Conservation (phyloP, 2,888 invertebrate genomes). For the Heliconius erato region DNA sequence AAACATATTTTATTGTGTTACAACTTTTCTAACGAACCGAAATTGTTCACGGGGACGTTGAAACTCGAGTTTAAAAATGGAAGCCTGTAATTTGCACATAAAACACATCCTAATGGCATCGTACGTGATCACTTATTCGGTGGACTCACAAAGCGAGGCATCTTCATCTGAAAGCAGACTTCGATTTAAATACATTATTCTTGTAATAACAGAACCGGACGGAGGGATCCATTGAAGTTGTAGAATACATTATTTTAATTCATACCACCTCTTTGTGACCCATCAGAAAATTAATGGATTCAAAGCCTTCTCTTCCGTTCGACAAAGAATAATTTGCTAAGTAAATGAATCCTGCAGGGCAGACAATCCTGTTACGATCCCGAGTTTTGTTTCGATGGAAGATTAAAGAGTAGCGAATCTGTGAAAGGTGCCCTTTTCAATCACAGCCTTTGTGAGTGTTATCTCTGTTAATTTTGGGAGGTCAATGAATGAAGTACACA, state of each 20-base stretch:
- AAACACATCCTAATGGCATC: conserved; percentile 83
- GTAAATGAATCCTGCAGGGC: conserved; percentile 79
- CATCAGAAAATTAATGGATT: conserved; percentile 85
- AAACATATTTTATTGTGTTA: conserved; percentile 53
- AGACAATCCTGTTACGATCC: conserved; percentile 83
- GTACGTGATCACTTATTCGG: conserved; percentile 85
- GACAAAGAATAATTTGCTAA: conserved; percentile 86
- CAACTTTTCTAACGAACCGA: conserved; percentile 81
- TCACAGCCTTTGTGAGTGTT: conserved; percentile 75
- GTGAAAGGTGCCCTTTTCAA: conserved; percentile 78
- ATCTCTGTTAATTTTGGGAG: conserved; percentile 82
- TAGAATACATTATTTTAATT: conserved; percentile 86
- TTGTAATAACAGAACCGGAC: conserved; percentile 84
- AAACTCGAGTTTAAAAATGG: conserved; percentile 81
- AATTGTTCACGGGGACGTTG: conserved; percentile 71
- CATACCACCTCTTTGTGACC: conserved; percentile 85
- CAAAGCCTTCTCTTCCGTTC: conserved; percentile 85
- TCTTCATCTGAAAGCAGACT: conserved; percentile 84
- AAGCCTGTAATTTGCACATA: conserved; percentile 85
- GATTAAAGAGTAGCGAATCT: conserved; percentile 83
- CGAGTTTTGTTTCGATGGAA: conserved; percentile 83
- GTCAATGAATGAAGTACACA: conserved; percentile 81
- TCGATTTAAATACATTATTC: conserved; percentile 86
- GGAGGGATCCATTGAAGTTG: conserved; percentile 83
- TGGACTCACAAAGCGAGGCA: conserved; percentile 78